Conservation (phyloP, 2,888 invertebrate genomes). For the Euzetes globulus region DNA sequence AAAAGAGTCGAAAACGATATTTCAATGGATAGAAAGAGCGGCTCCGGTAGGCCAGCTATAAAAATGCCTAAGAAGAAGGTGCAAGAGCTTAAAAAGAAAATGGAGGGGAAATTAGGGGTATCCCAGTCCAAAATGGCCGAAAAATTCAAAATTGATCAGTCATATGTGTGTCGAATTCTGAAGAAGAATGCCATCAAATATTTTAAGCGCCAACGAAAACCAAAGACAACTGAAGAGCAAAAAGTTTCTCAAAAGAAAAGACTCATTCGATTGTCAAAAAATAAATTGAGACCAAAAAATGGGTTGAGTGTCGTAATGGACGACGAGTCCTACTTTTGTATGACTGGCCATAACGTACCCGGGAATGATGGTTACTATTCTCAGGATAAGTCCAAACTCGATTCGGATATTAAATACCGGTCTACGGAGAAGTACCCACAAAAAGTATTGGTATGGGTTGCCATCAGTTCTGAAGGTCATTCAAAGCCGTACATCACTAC, state of each 20-base stretch:
- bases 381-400: too few relatives aligned
- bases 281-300: background rate
- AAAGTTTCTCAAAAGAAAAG: background rate
- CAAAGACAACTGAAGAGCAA: background rate
- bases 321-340: background rate
- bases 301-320: background rate
- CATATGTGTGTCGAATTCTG: background rate
- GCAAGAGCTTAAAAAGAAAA: background rate
- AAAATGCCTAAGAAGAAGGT: background rate
- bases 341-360: background rate
- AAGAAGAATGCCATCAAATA: background rate
- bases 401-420: too few relatives aligned
- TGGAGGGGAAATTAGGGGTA: background rate
- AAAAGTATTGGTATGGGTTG: too few relatives aligned
- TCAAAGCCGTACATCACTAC: too few relatives aligned
- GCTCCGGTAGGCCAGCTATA: background rate
- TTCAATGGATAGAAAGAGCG: background rate
- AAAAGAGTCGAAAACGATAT: background rate
- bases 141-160: background rate
- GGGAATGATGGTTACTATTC: background rate
- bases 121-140: background rate
- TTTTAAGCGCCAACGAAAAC: background rate
- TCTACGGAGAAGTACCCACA: too few relatives aligned
- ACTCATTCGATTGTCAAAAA: background rate
- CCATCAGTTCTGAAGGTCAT: too few relatives aligned